These are phyloP conservation scores for Cyrtodaria siliqua DNA, from an alignment of 2,888 invertebrate species.

Conservation along the genomic window DNA sequence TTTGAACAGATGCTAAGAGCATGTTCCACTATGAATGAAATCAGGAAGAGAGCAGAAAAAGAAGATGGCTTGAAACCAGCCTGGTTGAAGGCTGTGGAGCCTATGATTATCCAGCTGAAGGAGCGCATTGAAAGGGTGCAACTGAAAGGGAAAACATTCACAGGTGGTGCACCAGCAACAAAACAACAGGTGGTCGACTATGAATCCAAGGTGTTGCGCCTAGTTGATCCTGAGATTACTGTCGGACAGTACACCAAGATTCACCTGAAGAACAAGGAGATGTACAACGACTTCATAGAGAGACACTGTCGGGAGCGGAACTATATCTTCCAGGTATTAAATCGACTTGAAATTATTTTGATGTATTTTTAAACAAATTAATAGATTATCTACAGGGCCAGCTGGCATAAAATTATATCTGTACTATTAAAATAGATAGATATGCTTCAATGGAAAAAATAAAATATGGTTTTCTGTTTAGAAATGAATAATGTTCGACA, in stretches of 20 bases:
- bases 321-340: slow-evolving; percentile 46
- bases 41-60: slow-evolving; percentile 48
- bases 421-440: slow-evolving; percentile 5
- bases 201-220: slow-evolving; percentile 15
- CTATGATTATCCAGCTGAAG: slow-evolving; percentile 20
- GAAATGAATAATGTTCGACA: slow-evolving; percentile 11
- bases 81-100: slow-evolving; percentile 35
- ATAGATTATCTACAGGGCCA: slow-evolving; percentile 15
- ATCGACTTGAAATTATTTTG: slow-evolving; percentile 14
- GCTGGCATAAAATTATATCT: slow-evolving; percentile 7
- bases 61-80: slow-evolving; percentile 25
- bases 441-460: slow-evolving; percentile 14
- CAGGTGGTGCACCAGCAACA: slow-evolving; percentile 14
- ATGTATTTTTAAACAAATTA: slow-evolving; percentile 18
- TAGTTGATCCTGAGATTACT: slow-evolving; percentile 17
- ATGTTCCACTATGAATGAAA: slow-evolving; percentile 45
- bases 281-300: slow-evolving; percentile 33
- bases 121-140: slow-evolving; percentile 37
- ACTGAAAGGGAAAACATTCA: slow-evolving; percentile 35
- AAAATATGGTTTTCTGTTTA: slow-evolving; percentile 4
- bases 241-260: slow-evolving; percentile 27
- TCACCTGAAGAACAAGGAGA: slow-evolving; percentile 19
- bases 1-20: slow-evolving; percentile 39
- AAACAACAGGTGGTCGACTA: slow-evolving; percentile 13
- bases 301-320: slow-evolving; percentile 39